Conservation (phyloP, 2,113 vertebrate genomes). For the Sigmodon hispidus region DNA sequence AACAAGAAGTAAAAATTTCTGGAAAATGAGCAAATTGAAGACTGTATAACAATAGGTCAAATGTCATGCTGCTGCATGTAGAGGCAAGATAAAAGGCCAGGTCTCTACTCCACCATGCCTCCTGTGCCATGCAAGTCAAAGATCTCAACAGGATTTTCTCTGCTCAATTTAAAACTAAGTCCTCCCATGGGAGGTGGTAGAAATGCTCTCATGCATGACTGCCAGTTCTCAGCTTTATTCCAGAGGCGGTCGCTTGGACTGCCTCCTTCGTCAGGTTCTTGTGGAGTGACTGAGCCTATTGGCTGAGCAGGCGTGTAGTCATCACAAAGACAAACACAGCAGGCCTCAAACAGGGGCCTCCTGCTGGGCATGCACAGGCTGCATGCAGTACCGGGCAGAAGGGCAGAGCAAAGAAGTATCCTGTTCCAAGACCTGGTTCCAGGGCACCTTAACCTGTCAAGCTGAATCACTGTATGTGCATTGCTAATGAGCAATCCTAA, state of each 20-base stretch:
- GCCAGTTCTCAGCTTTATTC: background rate
- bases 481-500: background rate
- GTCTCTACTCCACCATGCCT: background rate
- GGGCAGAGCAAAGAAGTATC: background rate
- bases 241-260: background rate
- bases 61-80: background rate
- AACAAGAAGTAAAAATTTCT: background rate
- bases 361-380: background rate
- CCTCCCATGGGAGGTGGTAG: background rate
- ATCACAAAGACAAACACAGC: background rate
- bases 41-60: background rate
- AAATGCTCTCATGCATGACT: background rate
- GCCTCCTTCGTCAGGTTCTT: background rate
- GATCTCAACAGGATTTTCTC: background rate
- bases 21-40: background rate
- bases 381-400: background rate
- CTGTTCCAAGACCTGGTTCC: background rate
- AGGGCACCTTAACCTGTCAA: background rate
- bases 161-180: background rate
- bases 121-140: background rate
- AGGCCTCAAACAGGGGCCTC: background rate
- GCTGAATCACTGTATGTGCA: background rate
- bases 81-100: background rate
- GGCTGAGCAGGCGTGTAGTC: background rate
- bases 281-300: background rate